Evolutionary conservation across 1,140 invertebrate species (phyloP).

Genomic region (Caenorhabditis tropicalis): DNA sequence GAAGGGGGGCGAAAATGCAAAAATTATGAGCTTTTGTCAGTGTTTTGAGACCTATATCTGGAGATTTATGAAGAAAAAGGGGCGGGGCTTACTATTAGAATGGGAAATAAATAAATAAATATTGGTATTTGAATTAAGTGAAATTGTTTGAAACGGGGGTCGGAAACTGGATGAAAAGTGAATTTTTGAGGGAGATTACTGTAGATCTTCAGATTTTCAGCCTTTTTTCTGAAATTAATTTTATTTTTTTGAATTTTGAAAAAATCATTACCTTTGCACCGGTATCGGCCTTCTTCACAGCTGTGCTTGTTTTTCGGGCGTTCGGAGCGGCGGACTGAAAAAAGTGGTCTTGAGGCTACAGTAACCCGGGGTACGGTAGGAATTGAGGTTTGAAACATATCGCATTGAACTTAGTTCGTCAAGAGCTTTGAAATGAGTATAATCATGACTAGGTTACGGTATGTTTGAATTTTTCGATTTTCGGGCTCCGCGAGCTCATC

Average conservation of each 20-base stretch:
- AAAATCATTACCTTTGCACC: slow-evolving; percentile 42
- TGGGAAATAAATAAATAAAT: background rate
- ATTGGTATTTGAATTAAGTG: background rate
- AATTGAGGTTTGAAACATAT: too few species aligned
- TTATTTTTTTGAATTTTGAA: background rate
- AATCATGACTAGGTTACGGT: too few species aligned
- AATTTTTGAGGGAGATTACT: background rate
- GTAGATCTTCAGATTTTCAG: background rate
- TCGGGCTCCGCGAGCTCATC: background rate
- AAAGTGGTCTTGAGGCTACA: too few species aligned
- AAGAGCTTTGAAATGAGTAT: too few species aligned
- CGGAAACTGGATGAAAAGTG: background rate
- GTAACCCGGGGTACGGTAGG: too few species aligned
- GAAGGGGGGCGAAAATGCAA: background rate
- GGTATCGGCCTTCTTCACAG: slow-evolving; percentile 52
- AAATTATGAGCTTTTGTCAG: slow-evolving; percentile 35
- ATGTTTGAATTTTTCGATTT: background rate
- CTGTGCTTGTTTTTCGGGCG: slow-evolving; percentile 53
- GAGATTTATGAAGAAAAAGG: background rate
- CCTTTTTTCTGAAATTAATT: slow-evolving; percentile 26
- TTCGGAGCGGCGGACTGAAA: slow-evolving; percentile 34
- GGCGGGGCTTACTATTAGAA: background rate
- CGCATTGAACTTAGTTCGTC: too few species aligned
- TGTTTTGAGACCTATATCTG: background rate
- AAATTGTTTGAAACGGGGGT: background rate